Percentiles rank a stretch among this genome's conserved stretches.
phyloP scores from a whole-genome alignment of 2,113 vertebrate species.

The Asarcornis scutulata region DNA sequence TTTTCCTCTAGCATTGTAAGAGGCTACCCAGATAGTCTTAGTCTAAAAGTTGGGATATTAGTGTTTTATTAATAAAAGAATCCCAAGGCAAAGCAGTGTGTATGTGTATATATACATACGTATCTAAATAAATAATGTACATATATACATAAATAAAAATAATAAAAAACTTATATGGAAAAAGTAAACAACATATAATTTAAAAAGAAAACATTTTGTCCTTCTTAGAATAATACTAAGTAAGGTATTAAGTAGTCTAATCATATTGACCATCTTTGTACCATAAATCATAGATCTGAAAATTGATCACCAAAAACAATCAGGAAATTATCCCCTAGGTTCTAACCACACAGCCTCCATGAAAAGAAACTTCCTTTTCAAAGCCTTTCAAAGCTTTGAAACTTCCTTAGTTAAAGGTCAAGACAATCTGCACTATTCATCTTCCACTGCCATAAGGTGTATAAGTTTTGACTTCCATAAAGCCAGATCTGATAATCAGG shows the following conservation, averaged over 20 bases:
- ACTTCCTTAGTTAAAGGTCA: background rate
- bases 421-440: background rate
- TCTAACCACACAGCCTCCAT: background rate
- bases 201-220: background rate
- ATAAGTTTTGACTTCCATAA: background rate
- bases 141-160: background rate
- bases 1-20: background rate
- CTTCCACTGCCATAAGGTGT: background rate
- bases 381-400: background rate
- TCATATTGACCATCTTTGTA: background rate
- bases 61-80: background rate
- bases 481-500: background rate
- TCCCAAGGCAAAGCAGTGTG: background rate
- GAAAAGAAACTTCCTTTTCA: background rate
- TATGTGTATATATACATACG: too few species aligned
- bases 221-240: background rate
- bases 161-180: background rate
- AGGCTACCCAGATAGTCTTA: background rate
- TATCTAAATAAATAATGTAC: too few species aligned
- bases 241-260: background rate
- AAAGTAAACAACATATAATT: background rate
- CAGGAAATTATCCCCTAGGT: background rate
- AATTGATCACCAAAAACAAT: background rate
- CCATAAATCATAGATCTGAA: background rate
- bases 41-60: background rate